A percentile compares a stretch with the other conserved stretches of the same genome.
Evolutionary conservation across 2,888 invertebrate species (phyloP).

Genomic region (Apotomis betuletana): DNA sequence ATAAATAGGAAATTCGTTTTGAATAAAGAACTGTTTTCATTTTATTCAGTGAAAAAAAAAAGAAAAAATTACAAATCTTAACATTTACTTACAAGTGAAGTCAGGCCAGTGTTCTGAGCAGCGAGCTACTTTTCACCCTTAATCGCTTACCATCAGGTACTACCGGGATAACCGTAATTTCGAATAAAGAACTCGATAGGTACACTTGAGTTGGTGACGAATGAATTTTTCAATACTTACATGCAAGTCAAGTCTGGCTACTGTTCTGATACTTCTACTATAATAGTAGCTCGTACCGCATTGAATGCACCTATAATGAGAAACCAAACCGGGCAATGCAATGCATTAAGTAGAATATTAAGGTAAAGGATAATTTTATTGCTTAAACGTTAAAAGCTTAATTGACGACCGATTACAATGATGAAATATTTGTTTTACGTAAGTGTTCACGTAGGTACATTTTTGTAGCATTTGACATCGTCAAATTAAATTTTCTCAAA

Average conservation of each 20-base stretch:
- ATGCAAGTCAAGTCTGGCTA: neutral
- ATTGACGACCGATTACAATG: constrained; percentile 6
- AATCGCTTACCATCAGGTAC: too few relatives aligned
- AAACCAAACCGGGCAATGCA: constrained; percentile 17
- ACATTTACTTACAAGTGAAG: too few relatives aligned
- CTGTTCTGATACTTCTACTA: neutral
- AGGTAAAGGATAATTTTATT: constrained; percentile 12
- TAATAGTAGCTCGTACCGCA: neutral
- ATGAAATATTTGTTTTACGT: neutral
- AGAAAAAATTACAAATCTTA: too few relatives aligned
- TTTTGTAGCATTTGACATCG: neutral
- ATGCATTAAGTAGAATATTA: constrained; percentile 17
- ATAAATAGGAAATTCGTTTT: too few relatives aligned
- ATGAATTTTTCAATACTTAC: neutral
- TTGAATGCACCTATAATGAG: constrained; percentile 20
- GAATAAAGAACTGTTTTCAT: too few relatives aligned
- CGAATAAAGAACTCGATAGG: too few relatives aligned
- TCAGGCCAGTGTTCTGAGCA: too few relatives aligned
- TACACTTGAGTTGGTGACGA: too few relatives aligned
- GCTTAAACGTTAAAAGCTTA: constrained; percentile 3
- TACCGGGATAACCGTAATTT: too few relatives aligned
- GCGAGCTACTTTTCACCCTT: too few relatives aligned
- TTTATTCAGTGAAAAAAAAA: too few relatives aligned
- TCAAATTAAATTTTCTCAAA: neutral
- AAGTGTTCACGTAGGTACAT: neutral